Evolutionary conservation across 1,140 invertebrate species (phyloP).

Genomic region (Drosophila aff.): DNA sequence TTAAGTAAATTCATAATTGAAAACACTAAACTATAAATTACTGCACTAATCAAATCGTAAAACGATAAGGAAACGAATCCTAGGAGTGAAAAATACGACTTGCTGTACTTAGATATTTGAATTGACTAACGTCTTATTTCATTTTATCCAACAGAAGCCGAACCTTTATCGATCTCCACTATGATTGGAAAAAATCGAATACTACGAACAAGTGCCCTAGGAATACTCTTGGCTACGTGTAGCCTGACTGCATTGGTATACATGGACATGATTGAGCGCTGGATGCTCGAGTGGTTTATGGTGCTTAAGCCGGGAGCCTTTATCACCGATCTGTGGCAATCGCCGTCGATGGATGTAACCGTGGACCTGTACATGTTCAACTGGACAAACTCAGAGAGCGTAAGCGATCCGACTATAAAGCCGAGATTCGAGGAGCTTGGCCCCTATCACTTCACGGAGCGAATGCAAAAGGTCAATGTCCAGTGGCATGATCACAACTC

Average conservation of each 20-base stretch:
- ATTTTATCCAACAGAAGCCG: constrained; percentile 10
- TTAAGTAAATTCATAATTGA: background rate
- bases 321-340: constrained; percentile 89
- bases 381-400: constrained; percentile 91
- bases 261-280: constrained; percentile 50
- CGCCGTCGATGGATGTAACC: constrained; percentile 90
- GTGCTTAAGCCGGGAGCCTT: constrained; percentile 85
- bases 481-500: constrained; percentile 90
- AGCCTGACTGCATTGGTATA: constrained; percentile 48
- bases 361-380: constrained; percentile 92
- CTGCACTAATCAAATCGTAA: background rate
- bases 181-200: constrained; percentile 70
- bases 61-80: no score
- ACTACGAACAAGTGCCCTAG: constrained; percentile 49
- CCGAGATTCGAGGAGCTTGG: constrained; percentile 89
- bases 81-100: no score
- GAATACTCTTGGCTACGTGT: constrained; percentile 33
- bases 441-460: constrained; percentile 90
- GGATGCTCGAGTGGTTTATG: constrained; percentile 59
- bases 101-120: no score
- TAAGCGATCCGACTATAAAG: constrained; percentile 86
- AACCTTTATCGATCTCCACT: background rate
- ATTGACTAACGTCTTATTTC: background rate
- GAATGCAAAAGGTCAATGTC: constrained; percentile 88
- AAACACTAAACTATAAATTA: background rate